Evolutionary conservation across 1,140 invertebrate species (phyloP), one percentile per base, ranked within the genome.

Genomic region (Atta colombica): DNA sequence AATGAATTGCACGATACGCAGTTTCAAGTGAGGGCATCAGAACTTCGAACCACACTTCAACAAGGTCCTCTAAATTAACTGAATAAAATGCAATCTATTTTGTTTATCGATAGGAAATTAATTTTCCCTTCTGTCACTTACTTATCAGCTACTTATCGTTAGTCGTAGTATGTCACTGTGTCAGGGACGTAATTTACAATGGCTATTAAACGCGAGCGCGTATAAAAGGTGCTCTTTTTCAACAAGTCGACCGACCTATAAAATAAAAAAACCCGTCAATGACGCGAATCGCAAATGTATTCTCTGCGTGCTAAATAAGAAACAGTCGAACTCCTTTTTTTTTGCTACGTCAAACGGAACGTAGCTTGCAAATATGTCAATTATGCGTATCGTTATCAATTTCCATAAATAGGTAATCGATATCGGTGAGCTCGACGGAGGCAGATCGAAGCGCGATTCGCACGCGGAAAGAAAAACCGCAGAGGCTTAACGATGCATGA

Each of bases 181-280:
- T 74, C 80, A 49, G 53, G 68, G 55, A 74, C 53, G 58, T 61
- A 31, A 61, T 82, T 72, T 82, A 69, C 39, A 45, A 45, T 39
- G 55, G 35, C 25, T 45, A 45, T 60, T 74, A 60, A 61, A 72
- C 31, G 53, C 39, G 18, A 16, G 16, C 35, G 21, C 12, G 35
- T 14, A 3, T 14, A 55, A 21, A 69, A 78, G 49, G 55, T 18
- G 7, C 14, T n/a, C 7, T 58, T 60, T 72, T 72, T 72, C 25
- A 81, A 81, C 18, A 69, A 4, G 12, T 14, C 31, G 49, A n/a
- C 28, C 12, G 49, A 14, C 25, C 21, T 65, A 39, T 65, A 69
- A 65, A 78, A 6, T 35, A 35, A 63, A 69, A 69, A 77, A 14
- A 58, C n/a, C 31, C 28, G 14, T 81, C 65, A 69, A 71, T 55